These are phyloP conservation scores for Cassiopea xamachana DNA, from an alignment of 30 jellyfish, hydroid and myxozoan species.

Conservation along the genomic window DNA sequence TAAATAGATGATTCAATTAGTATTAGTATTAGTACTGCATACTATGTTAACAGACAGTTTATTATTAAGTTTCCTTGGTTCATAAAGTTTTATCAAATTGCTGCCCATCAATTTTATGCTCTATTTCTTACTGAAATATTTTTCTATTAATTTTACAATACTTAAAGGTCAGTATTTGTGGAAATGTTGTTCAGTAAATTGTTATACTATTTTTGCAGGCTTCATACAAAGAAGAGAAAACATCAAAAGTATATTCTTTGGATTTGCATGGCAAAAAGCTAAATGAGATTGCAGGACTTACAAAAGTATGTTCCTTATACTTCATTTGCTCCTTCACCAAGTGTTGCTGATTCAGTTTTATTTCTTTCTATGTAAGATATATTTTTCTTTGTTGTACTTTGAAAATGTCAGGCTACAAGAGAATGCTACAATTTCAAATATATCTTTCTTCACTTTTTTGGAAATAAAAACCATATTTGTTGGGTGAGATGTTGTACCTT, in stretches of 20 bases:
- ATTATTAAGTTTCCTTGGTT: no score
- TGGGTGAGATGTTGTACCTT: no score
- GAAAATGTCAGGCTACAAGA: no score
- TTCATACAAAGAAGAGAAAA: not conserved
- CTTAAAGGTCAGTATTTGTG: not conserved
- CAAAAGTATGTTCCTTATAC: slow-evolving; percentile 5
- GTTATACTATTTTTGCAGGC: not conserved
- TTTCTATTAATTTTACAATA: not conserved
- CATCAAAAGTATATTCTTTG: slow-evolving; percentile 47
- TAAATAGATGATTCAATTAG: no score
- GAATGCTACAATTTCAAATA: no score
- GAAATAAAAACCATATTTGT: not conserved
- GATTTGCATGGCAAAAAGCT: slow-evolving; percentile 46
- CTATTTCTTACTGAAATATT: not conserved
- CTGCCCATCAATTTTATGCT: no score
- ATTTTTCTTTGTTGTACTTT: no score
- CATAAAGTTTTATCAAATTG: no score
- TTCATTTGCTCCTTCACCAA: not conserved
- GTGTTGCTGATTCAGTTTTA: not conserved
- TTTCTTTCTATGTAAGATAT: no score
- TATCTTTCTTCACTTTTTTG: not conserved
- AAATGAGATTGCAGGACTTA: slow-evolving; percentile 2
- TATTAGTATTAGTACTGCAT: no score
- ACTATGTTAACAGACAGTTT: no score
- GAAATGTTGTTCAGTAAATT: not conserved